Base-by-base conservation (phyloP, 2,888 invertebrate genomes). In the Drosophila nr. perissopoda region DNA sequence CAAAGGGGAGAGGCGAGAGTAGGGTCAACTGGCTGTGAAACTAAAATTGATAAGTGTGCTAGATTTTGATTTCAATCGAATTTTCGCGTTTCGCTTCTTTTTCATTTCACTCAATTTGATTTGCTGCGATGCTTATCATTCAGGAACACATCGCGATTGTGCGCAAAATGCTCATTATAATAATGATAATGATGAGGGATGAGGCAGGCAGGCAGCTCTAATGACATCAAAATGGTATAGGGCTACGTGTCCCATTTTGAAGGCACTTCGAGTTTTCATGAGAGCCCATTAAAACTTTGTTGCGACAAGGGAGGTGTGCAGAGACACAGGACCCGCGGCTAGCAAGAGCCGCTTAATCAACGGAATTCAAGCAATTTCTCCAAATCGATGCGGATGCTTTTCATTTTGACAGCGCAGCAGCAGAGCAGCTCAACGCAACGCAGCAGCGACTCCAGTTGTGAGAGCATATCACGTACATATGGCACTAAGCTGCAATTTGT, bases 21-120 rank as follows among this genome's bases (percentile, higher is more conserved):
- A 3, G 51, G 40, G 45, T 52, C 48, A 48, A 49, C 13, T 33
- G 54, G 40, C 36, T 25, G 61, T n/a, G 56, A 33, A 52, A 52
- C 49, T 58, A 64, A 71, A 87, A 83, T 73, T 84, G 89, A 84
- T 89, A 89, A 87, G 87, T 72, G 73, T 48, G 67, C 75, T 69
- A 67, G 73, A 80, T 65, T 76, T 78, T 78, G 64, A 77, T 77
- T 74, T 62, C 34, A 78, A 68, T 76, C 62, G 25, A 61, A 60
- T 60, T 76, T 64, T 53, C 31, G 42, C 45, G 21, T 10, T 33
- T 36, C 4, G 33, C 16, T 36, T 21, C 6, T n/a, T 21, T 33
- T n/a, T 16, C 8, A 8, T 31, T 25, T 53, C 25, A 60, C 36
- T 31, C 21, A n/a, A 10, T 68, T 68, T 34, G 57, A 71, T 61